Percentiles rank a stretch among this genome's conserved stretches.
phyloP scores from a whole-genome alignment of 2,113 vertebrate genomes.

The Oncorhynchus masou region DNA sequence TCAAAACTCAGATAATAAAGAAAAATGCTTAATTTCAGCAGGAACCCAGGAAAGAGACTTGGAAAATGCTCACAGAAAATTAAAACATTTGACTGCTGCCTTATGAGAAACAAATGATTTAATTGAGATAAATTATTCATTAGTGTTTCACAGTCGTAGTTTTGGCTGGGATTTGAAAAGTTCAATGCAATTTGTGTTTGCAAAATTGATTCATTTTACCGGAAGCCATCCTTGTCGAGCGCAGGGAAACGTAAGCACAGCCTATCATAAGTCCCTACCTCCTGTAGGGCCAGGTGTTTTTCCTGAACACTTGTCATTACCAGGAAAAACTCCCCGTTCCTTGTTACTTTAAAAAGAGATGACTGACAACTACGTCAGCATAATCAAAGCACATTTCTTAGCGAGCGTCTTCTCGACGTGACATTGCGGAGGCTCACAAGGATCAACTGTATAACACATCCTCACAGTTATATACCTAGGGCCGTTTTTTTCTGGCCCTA shows the following conservation, averaged over 20 bases:
- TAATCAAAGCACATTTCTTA: no score
- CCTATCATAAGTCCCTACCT: neutral
- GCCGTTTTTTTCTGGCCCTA: no score
- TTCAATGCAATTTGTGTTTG: slow-evolving; percentile 70
- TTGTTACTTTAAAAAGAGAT: no score
- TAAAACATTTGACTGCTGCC: slow-evolving; percentile 60
- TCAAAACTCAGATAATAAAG: slow-evolving; percentile 41
- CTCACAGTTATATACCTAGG: no score
- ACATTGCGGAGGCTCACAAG: no score
- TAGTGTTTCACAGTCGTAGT: slow-evolving; percentile 56
- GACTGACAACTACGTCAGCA: no score
- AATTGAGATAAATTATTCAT: slow-evolving; percentile 73
- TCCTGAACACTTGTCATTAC: no score
- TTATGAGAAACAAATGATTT: slow-evolving; percentile 71
- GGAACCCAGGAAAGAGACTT: slow-evolving; percentile 44
- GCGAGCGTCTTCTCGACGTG: no score
- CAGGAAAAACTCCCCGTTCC: no score
- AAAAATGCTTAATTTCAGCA: slow-evolving; percentile 35
- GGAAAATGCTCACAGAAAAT: slow-evolving; percentile 36
- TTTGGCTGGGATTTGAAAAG: slow-evolving; percentile 69
- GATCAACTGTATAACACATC: no score
- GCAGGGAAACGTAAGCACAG: slow-evolving; percentile 33
- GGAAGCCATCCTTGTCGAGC: slow-evolving; percentile 12
- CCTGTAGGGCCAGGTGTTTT: slow-evolving; percentile 16
- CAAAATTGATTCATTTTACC: slow-evolving; percentile 63